Conservation (phyloP, 2,888 invertebrate genomes). For the Ophion ellenae region DNA sequence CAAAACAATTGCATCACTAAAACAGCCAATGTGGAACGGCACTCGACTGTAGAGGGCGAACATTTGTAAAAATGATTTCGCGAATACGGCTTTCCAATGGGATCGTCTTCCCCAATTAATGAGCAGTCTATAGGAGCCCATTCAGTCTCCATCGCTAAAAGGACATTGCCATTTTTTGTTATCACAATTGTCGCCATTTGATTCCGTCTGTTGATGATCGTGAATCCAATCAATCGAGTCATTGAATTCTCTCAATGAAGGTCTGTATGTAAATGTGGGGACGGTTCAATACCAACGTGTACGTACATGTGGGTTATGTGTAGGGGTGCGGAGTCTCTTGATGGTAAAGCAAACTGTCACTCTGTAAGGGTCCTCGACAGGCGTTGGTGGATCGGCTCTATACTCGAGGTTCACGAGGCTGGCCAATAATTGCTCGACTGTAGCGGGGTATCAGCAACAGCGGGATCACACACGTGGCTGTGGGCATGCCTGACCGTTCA, state of each 20-base stretch:
- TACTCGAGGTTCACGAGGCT: conserved; percentile 62
- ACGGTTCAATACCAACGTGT: conserved; percentile 25
- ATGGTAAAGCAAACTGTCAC: conserved; percentile 66
- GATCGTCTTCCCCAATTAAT: background rate
- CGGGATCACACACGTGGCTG: conserved; percentile 65
- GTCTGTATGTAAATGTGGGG: conserved; percentile 5
- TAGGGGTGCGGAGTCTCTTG: conserved; percentile 40
- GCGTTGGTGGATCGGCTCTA: conserved; percentile 65
- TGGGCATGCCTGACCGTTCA: conserved; percentile 60
- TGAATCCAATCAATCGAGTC: conserved; percentile 48
- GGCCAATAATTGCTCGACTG: conserved; percentile 67
- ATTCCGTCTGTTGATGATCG: conserved; percentile 20
- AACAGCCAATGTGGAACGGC: background rate
- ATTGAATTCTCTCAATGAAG: conserved; percentile 30
- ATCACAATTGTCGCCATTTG: conserved; percentile 8
- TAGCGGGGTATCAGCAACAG: conserved; percentile 57
- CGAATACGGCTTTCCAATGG: background rate
- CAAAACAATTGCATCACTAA: background rate
- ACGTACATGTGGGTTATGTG: conserved; percentile 14
- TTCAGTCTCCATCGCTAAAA: background rate
- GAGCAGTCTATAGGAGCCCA: background rate
- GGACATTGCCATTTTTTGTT: background rate
- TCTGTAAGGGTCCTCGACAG: conserved; percentile 66
- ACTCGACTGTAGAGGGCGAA: background rate
- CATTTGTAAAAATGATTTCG: background rate